Evolutionary conservation across 2,888 invertebrate genomes (phyloP).

Genomic region (Philhelius pedissequus): DNA sequence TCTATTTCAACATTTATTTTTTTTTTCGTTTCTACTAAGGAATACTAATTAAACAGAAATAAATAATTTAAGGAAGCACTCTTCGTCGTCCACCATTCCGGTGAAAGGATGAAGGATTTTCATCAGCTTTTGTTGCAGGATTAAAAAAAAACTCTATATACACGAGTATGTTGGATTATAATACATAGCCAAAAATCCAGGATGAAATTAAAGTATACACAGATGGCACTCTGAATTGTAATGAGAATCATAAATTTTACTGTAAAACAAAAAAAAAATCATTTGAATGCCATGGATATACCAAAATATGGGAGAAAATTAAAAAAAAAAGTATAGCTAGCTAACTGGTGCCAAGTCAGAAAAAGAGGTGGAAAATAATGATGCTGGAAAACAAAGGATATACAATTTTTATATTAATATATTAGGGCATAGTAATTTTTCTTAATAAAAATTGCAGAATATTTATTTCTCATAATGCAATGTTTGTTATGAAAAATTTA

Average conservation of each 20-base stretch:
- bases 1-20: not conserved
- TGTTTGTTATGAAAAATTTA: not conserved
- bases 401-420: not conserved
- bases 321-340: not conserved
- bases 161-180: not conserved
- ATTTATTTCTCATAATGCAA: not conserved
- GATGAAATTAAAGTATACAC: conserved; percentile 35
- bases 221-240: conserved; percentile 50
- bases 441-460: not conserved
- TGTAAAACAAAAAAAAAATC: conserved; percentile 36
- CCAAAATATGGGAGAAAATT: not conserved
- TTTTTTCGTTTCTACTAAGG: not conserved
- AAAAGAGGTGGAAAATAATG: conserved; percentile 3
- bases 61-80: conserved; percentile 27
- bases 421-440: not conserved
- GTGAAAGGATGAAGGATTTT: conserved; percentile 35
- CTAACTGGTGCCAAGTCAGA: not conserved
- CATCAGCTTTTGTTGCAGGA: not conserved
- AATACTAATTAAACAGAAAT: conserved; percentile 54
- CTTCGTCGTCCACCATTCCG: not conserved
- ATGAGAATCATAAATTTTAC: conserved; percentile 59
- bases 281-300: no score
- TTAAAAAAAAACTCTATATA: not conserved
- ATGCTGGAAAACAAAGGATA: not conserved
- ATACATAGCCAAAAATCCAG: not conserved